Conservation (phyloP, 2,113 vertebrate genomes). For the Heteronetta atricapilla region DNA sequence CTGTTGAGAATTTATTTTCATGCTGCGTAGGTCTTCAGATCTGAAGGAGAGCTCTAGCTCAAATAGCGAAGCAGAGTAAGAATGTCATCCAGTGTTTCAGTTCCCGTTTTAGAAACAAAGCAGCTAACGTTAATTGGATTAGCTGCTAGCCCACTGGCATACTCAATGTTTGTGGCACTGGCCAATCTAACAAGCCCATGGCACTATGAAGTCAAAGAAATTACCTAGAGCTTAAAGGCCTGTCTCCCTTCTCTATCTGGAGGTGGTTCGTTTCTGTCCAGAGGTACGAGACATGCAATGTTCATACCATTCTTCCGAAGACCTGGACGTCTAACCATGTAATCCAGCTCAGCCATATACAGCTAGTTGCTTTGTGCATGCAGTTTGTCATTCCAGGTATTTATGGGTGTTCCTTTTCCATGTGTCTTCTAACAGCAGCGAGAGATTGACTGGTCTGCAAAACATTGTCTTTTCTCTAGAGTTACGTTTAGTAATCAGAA, state of each 20-base stretch:
- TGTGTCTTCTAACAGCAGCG: not conserved
- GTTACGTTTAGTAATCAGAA: not conserved
- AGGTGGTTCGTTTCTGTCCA: not conserved
- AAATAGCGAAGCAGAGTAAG: conserved; percentile 19
- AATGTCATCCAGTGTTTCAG: not conserved
- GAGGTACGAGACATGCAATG: not conserved
- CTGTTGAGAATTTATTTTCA: conserved; percentile 15
- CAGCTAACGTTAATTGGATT: conserved; percentile 58
- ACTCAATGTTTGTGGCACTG: not conserved
- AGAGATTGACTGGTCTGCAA: not conserved
- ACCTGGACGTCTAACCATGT: not conserved
- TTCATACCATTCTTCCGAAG: not conserved
- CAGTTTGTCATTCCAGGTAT: not conserved
- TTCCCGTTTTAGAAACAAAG: conserved; percentile 59
- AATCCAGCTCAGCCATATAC: not conserved
- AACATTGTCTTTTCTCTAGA: not conserved
- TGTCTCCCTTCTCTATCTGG: not conserved
- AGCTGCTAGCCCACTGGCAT: conserved; percentile 34
- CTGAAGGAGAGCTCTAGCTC: not conserved
- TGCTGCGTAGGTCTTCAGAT: not conserved
- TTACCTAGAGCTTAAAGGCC: not conserved
- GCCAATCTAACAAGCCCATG: not conserved
- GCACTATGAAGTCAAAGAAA: conserved; percentile 37
- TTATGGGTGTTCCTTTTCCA: not conserved
- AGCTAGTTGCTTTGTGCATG: not conserved